Evolutionary conservation across 64 coral and sea anemone genomes (phyloP).

Genomic region (Stichodactyla mertensii): DNA sequence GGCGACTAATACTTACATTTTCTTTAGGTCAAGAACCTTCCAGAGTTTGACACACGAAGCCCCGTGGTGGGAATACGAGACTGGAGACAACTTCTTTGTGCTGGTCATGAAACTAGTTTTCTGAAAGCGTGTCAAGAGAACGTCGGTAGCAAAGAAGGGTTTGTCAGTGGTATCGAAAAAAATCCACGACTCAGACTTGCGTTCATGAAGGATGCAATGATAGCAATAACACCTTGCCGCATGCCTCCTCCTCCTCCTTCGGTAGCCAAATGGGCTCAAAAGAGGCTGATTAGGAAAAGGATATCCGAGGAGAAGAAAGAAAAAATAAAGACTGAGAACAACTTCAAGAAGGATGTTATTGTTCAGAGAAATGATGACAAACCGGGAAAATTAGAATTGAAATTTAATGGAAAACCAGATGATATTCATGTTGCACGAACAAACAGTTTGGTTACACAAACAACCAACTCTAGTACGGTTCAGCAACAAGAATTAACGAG

Average conservation of each 20-base stretch:
- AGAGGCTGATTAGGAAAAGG: slow-evolving; percentile 12
- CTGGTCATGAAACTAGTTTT: slow-evolving; percentile 34
- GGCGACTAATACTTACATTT: no score
- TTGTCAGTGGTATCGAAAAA: slow-evolving; percentile 31
- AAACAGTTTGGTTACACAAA: not conserved
- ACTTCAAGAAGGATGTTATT: not conserved
- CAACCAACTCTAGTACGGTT: not conserved
- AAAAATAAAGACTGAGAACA: not conserved
- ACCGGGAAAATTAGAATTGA: not conserved
- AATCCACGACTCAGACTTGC: slow-evolving; percentile 64
- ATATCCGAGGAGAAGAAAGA: not conserved
- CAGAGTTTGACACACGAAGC: slow-evolving; percentile 58
- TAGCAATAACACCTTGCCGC: slow-evolving; percentile 55
- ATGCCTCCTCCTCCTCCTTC: slow-evolving; percentile 35
- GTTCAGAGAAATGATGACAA: not conserved
- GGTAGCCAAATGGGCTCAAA: slow-evolving; percentile 53
- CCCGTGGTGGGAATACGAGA: slow-evolving; percentile 59
- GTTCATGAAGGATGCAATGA: slow-evolving; percentile 55
- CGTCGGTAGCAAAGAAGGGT: slow-evolving; percentile 35
- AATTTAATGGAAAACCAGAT: not conserved
- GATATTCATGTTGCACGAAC: no score
- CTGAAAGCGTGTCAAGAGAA: slow-evolving; percentile 28
- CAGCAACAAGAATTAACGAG: slow-evolving; percentile 47
- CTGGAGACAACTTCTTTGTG: slow-evolving; percentile 54
- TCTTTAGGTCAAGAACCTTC: slow-evolving; percentile 61